Base-by-base conservation (phyloP, 2,797 vertebrate genomes). In the Tragopan temminckii region DNA sequence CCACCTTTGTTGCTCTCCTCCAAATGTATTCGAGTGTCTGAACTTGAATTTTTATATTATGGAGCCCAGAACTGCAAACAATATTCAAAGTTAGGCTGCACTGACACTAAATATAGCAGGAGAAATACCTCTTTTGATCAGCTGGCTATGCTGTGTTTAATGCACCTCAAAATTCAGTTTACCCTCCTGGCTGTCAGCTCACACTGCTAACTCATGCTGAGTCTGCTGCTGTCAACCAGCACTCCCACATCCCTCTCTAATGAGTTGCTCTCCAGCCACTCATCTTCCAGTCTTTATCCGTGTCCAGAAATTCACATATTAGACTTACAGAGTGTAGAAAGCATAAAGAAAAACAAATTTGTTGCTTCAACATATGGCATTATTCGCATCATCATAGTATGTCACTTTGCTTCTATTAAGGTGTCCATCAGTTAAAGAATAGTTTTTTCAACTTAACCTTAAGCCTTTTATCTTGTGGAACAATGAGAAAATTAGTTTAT, bases 381-480 rank as follows among this genome's bases (percentile, higher is more conserved):
- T 14, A 21, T 63, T 63, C 38, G 42, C 8, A 31, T 42, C 27
- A 62, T 42, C 19, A 42, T 8, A 42, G 19, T 14, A 63, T 42
- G 6, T 13, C 9, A 31, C 31, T 21, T 63, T 24, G 29, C 29
- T 63, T 63, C 42, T 20, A 20, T 42, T 63, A 42, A 31, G 38
- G 19, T 31, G 63, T 70, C n/a, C 14, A 18, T 13, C 7, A 66
- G 31, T 11, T 45, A 33, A 45, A 66, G 42, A 66, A 12, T 10
- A 45, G 63, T 24, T 45, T 14, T 68, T 68, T 48, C 36, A 67
- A 31, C 0, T 0, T 20, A 45, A 77, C 10, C 21, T 33, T 27
- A 64, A 66, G 3, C 11, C 52, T 81, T 27, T 18, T 9, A 16
- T 24, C 12, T 5, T 5, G 5, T 3, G 50, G 7, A 95, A 40